Evolutionary conservation across 2,888 invertebrate genomes (phyloP).

Genomic region (Eupithecia vulgata): DNA sequence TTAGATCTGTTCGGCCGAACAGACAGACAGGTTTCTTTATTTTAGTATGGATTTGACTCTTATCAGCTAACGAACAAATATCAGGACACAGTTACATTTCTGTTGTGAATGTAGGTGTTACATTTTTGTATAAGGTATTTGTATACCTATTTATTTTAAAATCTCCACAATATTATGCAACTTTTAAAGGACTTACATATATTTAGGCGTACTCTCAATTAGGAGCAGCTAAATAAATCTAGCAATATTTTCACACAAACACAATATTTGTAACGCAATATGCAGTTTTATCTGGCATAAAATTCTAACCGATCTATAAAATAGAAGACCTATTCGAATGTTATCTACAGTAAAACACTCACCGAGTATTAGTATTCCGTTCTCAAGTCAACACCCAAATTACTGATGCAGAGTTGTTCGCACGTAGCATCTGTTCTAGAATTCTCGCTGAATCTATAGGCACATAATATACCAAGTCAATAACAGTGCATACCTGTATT

Average conservation of each 20-base stretch:
- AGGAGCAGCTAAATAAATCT: too few species aligned
- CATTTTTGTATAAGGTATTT: too few species aligned
- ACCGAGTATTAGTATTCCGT: background rate
- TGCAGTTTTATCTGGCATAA: background rate
- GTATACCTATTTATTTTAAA: too few species aligned
- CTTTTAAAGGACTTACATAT: too few species aligned
- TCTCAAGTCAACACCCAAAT: constrained; percentile 11
- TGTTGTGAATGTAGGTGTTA: too few species aligned
- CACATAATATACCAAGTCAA: constrained; percentile 4
- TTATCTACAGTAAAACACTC: background rate
- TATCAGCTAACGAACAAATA: too few species aligned
- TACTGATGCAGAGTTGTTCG: constrained; percentile 12
- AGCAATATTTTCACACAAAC: background rate
- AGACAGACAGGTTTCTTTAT: too few species aligned
- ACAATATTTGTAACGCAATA: background rate
- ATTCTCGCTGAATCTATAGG: constrained; percentile 3
- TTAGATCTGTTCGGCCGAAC: too few species aligned
- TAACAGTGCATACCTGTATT: background rate
- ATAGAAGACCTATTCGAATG: background rate
- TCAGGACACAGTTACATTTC: too few species aligned
- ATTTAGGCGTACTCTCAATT: too few species aligned
- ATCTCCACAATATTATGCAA: too few species aligned
- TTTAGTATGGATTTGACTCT: too few species aligned
- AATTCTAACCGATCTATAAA: background rate
- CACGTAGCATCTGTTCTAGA: constrained; percentile 8